These are phyloP conservation scores for Micrasema minimum DNA, from an alignment of 1,140 invertebrate genomes.

Conservation along the genomic window DNA sequence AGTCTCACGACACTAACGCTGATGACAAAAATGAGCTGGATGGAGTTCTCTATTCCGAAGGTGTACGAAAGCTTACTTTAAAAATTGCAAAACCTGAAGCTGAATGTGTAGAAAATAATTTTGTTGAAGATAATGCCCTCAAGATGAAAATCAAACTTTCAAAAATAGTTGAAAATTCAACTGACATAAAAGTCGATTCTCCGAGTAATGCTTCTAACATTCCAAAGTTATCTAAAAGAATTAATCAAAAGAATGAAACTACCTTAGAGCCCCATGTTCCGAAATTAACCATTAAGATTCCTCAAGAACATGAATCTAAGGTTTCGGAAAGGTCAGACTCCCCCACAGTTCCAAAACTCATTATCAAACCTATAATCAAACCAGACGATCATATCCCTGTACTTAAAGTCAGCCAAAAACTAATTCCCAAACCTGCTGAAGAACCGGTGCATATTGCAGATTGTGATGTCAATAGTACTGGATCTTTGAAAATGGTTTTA, in stretches of 20 bases:
- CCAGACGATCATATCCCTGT: slow-evolving; percentile 55
- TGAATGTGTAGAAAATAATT: slow-evolving; percentile 31
- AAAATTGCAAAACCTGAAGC: slow-evolving; percentile 58
- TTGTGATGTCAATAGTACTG: slow-evolving; percentile 37
- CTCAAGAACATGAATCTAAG: slow-evolving; percentile 55
- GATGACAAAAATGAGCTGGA: slow-evolving; percentile 30
- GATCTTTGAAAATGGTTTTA: slow-evolving; percentile 45
- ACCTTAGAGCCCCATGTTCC: slow-evolving; percentile 58
- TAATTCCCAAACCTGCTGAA: slow-evolving; percentile 56
- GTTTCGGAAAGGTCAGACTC: slow-evolving; percentile 58
- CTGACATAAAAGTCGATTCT: slow-evolving; percentile 33
- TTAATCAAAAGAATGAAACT: slow-evolving; percentile 59
- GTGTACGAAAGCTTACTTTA: slow-evolving; percentile 63
- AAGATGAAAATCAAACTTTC: slow-evolving; percentile 48
- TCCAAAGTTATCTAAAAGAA: slow-evolving; percentile 62
- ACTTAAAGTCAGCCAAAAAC: slow-evolving; percentile 38
- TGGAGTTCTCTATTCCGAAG: slow-evolving; percentile 7
- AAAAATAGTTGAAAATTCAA: slow-evolving; percentile 17
- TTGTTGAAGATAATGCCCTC: slow-evolving; percentile 35
- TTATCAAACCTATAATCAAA: slow-evolving; percentile 64
- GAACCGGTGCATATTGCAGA: slow-evolving; percentile 35
- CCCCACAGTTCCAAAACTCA: slow-evolving; percentile 61
- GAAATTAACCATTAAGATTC: slow-evolving; percentile 62
- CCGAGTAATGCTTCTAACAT: slow-evolving; percentile 50
- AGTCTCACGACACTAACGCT: slow-evolving; percentile 31